Base-by-base conservation (phyloP, 2,797 vertebrate species). In the Thamnophis elegans region DNA sequence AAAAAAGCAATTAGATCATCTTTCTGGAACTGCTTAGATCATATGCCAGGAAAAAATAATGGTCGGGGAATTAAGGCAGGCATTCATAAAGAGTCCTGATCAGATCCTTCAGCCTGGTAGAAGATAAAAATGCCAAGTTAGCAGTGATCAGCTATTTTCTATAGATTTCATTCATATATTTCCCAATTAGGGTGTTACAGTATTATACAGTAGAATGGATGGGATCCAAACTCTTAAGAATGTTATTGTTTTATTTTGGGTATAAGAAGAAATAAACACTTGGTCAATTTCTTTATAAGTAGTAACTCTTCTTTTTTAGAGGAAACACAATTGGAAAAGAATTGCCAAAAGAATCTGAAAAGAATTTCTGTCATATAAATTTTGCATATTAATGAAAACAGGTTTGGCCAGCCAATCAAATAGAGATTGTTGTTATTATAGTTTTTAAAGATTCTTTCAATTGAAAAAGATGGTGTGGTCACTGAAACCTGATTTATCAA, bases 201-300 rank as follows among this genome's bases (percentile, higher is more conserved):
- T 36, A 25, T 88, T 88, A 42, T 47, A 20, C 56, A 58, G 56
- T 58, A 18, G n/a, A 22, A 22, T 26, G 25, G 55, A 65, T 51
- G 32, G 58, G 47, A 65, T 32, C 28, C 18, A 60, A 56, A 73
- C 51, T 28, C 22, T 20, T 13, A 65, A 87, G 5, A 36, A 88
- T 58, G 55, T 89, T 90, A 78, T 58, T 94, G 78, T 92, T 55
- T 91, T 89, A 28, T 87, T 85, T 51, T 28, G 51, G 11, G 85
- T 94, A 90, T 91, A 51, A 89, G 95, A 92, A 94, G 91, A 92
- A 94, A 94, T 92, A 93, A 92, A 91, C 36, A 96, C 93, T 87
- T 95, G 95, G 93, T 92, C 95, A 93, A n/a, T 78, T 78, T 78
- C 18, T 11, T 42, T 11, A 36, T 78, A 78, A 78, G 73, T 9